phyloP scores from a whole-genome alignment of 2,797 vertebrate genomes.

The Borostomias antarcticus region DNA sequence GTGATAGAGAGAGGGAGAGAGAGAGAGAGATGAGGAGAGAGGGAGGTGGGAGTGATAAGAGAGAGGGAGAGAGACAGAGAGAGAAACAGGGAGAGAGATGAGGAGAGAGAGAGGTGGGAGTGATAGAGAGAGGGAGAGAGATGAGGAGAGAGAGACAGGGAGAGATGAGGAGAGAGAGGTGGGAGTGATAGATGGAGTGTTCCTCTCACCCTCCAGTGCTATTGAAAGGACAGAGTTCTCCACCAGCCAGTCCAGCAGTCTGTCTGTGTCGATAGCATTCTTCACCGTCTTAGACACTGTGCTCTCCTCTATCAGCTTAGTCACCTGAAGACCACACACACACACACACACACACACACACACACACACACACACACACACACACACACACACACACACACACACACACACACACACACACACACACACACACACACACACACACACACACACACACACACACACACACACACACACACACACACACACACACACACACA shows the following conservation, averaged over 20 bases:
- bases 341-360: neutral
- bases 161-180: neutral
- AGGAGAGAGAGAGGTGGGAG: neutral
- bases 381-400: neutral
- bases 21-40: neutral
- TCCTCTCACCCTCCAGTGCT: constrained; percentile 92
- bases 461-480: neutral
- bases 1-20: no score
- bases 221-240: constrained; percentile 98
- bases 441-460: neutral
- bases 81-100: constrained; percentile 3
- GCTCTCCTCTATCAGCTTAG: constrained; percentile 98
- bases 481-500: no score
- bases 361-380: neutral
- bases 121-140: neutral
- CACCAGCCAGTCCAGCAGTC: constrained; percentile 95
- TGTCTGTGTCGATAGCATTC: constrained; percentile 96
- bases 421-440: neutral
- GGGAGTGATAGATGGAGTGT: no score
- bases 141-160: neutral
- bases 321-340: constrained; percentile 84
- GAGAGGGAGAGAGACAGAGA: constrained; percentile 12
- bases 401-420: no score
- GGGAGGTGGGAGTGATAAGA: no score
- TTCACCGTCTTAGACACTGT: constrained; percentile 97